Evolutionary conservation across 2,888 invertebrate species (phyloP), one percentile per base, ranked within the genome.

Genomic region (Euplagia quadripunctaria): DNA sequence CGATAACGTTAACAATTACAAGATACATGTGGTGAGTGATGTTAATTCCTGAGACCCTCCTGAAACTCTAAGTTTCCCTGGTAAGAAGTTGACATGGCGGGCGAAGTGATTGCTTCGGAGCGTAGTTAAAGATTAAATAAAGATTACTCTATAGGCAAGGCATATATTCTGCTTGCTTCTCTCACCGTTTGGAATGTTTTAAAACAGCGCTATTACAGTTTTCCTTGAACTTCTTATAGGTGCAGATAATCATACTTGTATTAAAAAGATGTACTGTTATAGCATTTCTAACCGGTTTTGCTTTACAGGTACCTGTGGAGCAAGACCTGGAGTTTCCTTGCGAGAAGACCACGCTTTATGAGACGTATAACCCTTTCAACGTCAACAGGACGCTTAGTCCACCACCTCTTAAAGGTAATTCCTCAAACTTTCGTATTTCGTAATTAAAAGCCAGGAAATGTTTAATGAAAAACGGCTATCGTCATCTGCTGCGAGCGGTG

Each of bases 291-390:
- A 64, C 5, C 41, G 58, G 2, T 61, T 58, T 2, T 0, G n/a
- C 51, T 17, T 72, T 71, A 4, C 87, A 98, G 98, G 97, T 97
- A 0, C 97, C 98, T 0, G 97, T 99, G 0, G 98, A 98, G 88
- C 97, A 97, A 77, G 97, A 98, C 83, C 92, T 98, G 78, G 97
- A 98, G 85, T 99, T 99, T 88, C 99, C 99, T 0, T 99, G 99
- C 84, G 98, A 98, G 90, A 97, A 96, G 66, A 97, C 98, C 0
- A 97, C 98, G 0, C 93, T 99, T 0, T 98, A 98, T 83, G 98
- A 97, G n/a, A 97, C 97, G 68, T 99, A 97, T 96, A 98, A 99
- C 92, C 99, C 99, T 0, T 97, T 97, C 85, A 96, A 97, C 68
- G 97, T 98, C 0, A 97, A 97, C 88, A 96, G 96, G 8, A 94